Base-by-base conservation (phyloP, 2,888 invertebrate species). In the Campoplex nolae region DNA sequence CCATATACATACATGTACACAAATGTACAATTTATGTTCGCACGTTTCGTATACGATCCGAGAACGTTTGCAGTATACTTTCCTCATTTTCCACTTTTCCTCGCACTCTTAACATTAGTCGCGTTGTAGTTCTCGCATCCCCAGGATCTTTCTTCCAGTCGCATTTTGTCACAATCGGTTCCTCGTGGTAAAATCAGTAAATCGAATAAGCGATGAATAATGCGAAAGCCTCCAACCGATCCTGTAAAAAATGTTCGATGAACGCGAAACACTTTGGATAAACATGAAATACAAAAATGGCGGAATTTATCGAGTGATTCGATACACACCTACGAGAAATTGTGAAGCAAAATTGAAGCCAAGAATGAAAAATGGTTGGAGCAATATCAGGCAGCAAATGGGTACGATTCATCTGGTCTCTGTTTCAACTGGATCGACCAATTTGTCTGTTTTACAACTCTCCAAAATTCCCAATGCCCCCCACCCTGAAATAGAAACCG, bases 141-240 rank as follows among this genome's bases (percentile, higher is more conserved):
- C 38, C 6, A 42, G n/a, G 73, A 56, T 54, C 67, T 65, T 65
- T 42, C 51, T 13, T 77, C 35, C 23, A 32, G 45, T 11, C 13
- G 89, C 82, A 87, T 92, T 90, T 82, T 74, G 77, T 82, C 74
- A 78, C n/a, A 78, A 38, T 56, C 51, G 18, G 65, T 13, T 67
- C 77, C 58, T 89, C 88, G 84, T 84, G 89, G 85, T 90, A 91
- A 91, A 93, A 93, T 93, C 92, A 92, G 88, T 90, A 91, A 92
- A 92, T 93, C 90, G 90, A 93, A 93, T 93, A 93, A 93, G 92
- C 91, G 90, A 91, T 93, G 93, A 93, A 92, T 93, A 93, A 93
- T 92, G 93, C 88, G 87, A 89, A 89, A 88, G 81, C 84, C 88
- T 87, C 76, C 38, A 73, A 54, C 65, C 62, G 51, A 7, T 75